Evolutionary conservation across 2,888 invertebrate genomes (phyloP).

Genomic region (Ormyrus thymus): DNA sequence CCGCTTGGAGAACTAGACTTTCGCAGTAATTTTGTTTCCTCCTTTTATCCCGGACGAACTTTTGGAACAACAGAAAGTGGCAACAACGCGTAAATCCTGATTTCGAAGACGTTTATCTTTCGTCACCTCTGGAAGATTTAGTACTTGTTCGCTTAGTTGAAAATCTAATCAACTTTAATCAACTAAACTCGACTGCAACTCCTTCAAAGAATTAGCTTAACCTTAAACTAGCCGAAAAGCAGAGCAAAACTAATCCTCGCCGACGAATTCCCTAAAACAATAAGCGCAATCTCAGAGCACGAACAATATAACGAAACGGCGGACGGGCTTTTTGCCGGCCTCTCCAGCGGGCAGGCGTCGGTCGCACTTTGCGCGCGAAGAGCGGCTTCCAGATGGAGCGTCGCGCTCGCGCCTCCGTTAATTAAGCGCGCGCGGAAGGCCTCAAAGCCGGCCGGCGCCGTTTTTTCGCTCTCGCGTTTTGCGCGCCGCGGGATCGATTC

Average conservation of each 20-base stretch:
- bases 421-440: slow-evolving; percentile 22
- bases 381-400: neutral
- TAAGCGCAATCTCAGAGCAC: too few relatives aligned
- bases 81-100: neutral
- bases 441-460: neutral
- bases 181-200: neutral
- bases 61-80: neutral
- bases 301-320: too few relatives aligned
- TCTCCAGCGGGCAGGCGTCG: too few relatives aligned
- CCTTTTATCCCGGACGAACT: neutral
- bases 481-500: slow-evolving; percentile 5
- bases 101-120: slow-evolving; percentile 4
- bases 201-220: too few relatives aligned
- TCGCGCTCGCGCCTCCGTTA: neutral
- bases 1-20: neutral
- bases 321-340: too few relatives aligned
- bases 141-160: neutral
- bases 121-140: slow-evolving; percentile 20
- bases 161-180: slow-evolving; percentile 5
- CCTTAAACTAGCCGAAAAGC: too few relatives aligned
- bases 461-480: neutral
- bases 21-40: neutral
- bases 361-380: too few relatives aligned
- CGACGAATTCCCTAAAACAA: too few relatives aligned
- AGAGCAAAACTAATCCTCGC: too few relatives aligned